Evolutionary conservation across 2,797 vertebrate species (phyloP).

Genomic region (Antennarius maculatus): DNA sequence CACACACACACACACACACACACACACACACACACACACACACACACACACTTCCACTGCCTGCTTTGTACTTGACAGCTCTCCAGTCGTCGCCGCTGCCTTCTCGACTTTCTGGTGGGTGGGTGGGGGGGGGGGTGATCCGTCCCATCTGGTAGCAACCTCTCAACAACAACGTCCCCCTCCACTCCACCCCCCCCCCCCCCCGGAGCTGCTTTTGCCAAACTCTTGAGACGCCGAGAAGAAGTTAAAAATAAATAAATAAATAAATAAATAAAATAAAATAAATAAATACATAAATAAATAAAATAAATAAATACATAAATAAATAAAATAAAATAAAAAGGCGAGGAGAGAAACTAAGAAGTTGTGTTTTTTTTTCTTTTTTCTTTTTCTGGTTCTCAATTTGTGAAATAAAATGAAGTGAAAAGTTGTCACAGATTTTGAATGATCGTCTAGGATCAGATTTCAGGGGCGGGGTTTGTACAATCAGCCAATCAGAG

Average conservation of each 20-base stretch:
- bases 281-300: slow-evolving; percentile 14
- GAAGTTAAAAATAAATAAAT: slow-evolving; percentile 1
- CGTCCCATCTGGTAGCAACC: slow-evolving; percentile 20
- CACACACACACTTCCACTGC: slow-evolving; percentile 13
- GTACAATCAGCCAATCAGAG: too few relatives aligned
- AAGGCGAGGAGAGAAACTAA: neutral
- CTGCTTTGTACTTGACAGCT: slow-evolving; percentile 44
- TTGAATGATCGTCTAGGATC: neutral
- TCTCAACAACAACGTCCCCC: too few relatives aligned
- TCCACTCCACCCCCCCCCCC: slow-evolving; percentile 26
- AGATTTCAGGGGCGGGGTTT: too few relatives aligned
- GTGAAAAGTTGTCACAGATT: neutral
- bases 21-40: slow-evolving; percentile 20
- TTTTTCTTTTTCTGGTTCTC: slow-evolving; percentile 7
- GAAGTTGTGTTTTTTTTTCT: neutral
- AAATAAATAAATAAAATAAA: slow-evolving; percentile 22
- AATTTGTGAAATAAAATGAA: slow-evolving; percentile 29
- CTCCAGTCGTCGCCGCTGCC: slow-evolving; percentile 25
- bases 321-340: slow-evolving; percentile 15
- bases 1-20: slow-evolving; percentile 20
- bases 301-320: neutral
- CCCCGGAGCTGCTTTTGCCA: slow-evolving; percentile 12
- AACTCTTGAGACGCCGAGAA: slow-evolving; percentile 25
- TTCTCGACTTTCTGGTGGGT: slow-evolving; percentile 29
- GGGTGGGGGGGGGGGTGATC: slow-evolving; percentile 11